Evolutionary conservation across 2,888 invertebrate species (phyloP).

Genomic region (Oligia latruncula): DNA sequence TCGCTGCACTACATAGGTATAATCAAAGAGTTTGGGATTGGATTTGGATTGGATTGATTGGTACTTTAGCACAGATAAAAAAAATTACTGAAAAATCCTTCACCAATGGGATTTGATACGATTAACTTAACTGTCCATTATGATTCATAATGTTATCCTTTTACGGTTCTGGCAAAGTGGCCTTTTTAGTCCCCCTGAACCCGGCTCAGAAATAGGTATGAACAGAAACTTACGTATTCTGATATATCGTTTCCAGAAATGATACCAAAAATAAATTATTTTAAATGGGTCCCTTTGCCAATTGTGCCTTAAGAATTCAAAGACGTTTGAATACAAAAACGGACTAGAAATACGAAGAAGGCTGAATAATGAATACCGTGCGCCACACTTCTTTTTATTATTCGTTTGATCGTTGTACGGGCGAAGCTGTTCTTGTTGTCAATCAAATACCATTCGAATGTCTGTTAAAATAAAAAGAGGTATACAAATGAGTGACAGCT

Average conservation of each 20-base stretch:
- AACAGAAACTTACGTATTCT: background rate
- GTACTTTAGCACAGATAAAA: no score
- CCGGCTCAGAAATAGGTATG: background rate
- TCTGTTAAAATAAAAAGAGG: background rate
- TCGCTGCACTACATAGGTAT: no score
- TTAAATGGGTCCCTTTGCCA: background rate
- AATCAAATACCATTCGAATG: background rate
- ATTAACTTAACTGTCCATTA: no score
- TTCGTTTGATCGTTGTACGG: constrained; percentile 13
- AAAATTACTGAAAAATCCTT: no score
- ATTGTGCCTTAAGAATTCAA: background rate
- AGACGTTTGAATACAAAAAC: constrained; percentile 29
- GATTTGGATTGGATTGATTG: no score
- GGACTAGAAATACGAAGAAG: constrained; percentile 2
- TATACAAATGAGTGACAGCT: background rate
- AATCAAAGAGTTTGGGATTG: no score
- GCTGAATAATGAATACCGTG: constrained; percentile 7
- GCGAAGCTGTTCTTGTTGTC: background rate
- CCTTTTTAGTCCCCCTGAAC: no score
- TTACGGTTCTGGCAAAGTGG: no score
- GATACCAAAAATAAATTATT: background rate
- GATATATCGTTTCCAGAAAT: constrained; percentile 9
- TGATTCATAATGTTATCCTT: no score
- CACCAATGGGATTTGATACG: no score
- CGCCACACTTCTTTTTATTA: background rate